phyloP scores from a whole-genome alignment of 2,113 vertebrate species.

The Parus major region DNA sequence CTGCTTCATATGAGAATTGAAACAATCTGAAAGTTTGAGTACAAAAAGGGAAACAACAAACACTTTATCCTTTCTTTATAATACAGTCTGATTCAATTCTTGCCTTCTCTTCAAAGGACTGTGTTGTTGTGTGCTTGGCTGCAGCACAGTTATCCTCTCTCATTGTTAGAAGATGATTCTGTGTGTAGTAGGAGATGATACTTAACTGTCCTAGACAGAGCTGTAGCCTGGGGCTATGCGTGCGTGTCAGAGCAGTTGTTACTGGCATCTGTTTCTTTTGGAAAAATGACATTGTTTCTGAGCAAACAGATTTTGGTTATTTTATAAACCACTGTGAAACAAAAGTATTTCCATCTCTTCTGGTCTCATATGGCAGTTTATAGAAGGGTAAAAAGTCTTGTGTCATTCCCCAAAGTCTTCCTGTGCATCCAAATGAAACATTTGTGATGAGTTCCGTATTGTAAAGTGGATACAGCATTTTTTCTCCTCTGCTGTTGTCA shows the following conservation, averaged over 20 bases:
- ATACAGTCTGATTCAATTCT: not conserved
- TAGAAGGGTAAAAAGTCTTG: not conserved
- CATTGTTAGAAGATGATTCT: not conserved
- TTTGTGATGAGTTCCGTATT: not conserved
- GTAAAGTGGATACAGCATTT: not conserved
- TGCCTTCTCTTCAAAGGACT: not conserved
- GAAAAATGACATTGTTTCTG: not conserved
- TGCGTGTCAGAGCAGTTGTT: not conserved
- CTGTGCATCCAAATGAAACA: not conserved
- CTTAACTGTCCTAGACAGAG: not conserved
- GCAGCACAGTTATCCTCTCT: not conserved
- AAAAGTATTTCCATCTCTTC: not conserved
- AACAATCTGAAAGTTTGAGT: not conserved
- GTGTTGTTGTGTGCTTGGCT: not conserved
- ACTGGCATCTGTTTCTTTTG: not conserved
- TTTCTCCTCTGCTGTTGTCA: not conserved
- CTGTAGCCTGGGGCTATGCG: not conserved
- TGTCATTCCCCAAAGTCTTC: not conserved
- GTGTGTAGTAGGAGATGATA: not conserved
- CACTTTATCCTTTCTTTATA: not conserved
- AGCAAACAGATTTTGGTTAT: not conserved
- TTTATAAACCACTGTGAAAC: not conserved
- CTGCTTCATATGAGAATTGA: not conserved
- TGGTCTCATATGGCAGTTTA: not conserved
- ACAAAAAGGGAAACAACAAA: not conserved